A percentile compares a stretch with the other conserved stretches of the same genome.
These are phyloP conservation scores for Ciconia stormi DNA, from an alignment of 2,113 vertebrate genomes.

Conservation along the genomic window DNA sequence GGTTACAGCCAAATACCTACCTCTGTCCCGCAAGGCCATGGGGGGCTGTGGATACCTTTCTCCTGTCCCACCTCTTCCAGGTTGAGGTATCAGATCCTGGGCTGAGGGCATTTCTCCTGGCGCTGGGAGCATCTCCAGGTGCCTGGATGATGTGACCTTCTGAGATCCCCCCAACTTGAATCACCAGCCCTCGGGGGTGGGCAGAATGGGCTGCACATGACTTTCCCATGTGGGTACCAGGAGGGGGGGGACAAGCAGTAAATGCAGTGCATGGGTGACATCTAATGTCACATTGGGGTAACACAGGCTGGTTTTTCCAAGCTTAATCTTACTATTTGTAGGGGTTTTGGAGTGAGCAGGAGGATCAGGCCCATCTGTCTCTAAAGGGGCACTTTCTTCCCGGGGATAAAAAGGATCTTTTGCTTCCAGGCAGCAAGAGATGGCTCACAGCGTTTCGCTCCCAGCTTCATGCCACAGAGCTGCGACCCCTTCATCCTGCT, in stretches of 20 bases:
- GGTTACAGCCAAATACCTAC: background rate
- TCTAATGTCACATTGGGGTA: conserved; percentile 41
- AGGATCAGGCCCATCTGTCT: background rate
- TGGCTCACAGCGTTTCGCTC: background rate
- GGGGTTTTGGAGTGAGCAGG: background rate
- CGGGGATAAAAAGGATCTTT: background rate
- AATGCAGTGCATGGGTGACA: conserved; percentile 55
- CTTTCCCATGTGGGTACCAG: background rate
- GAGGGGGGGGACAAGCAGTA: background rate
- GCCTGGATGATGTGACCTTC: background rate
- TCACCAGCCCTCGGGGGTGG: rapidly evolving
- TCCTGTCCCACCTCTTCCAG: background rate
- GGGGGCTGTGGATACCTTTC: rapidly evolving
- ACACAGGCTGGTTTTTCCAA: background rate
- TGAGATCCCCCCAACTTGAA: background rate
- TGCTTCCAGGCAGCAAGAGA: background rate
- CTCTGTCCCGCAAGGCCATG: rapidly evolving
- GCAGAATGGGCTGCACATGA: background rate
- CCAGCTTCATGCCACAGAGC: background rate
- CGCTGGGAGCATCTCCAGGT: background rate
- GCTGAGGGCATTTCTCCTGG: background rate
- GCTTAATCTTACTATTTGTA: background rate
- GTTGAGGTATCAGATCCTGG: background rate
- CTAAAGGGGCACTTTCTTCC: background rate
- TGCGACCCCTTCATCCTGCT: background rate